Conservation (phyloP, 2,113 vertebrate species). For the Hyaena hyaena region DNA sequence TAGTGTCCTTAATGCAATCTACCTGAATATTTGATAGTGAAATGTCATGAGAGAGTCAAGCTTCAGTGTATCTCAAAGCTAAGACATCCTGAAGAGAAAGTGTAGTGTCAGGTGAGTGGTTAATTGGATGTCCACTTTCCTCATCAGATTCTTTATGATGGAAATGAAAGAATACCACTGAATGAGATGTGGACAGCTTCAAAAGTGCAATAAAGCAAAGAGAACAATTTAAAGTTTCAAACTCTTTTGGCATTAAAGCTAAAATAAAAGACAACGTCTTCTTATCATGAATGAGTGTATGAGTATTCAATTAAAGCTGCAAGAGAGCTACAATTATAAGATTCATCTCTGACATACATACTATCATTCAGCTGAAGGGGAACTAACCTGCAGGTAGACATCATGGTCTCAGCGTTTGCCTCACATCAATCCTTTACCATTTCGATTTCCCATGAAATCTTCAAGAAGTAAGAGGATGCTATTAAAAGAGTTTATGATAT, state of each 20-base stretch:
- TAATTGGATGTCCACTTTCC: slow-evolving; percentile 70
- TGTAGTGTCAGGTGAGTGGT: slow-evolving; percentile 17
- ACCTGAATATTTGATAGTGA: slow-evolving; percentile 61
- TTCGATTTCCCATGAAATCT: background rate
- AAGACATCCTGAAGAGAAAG: slow-evolving; percentile 27
- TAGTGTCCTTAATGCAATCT: slow-evolving; percentile 47
- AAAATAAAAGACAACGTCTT: background rate
- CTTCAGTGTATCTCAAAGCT: slow-evolving; percentile 27
- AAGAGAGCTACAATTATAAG: slow-evolving; percentile 5
- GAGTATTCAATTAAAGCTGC: background rate
- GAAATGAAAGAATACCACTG: slow-evolving; percentile 4
- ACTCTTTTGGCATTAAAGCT: background rate
- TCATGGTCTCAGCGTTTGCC: background rate
- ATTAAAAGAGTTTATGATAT: background rate
- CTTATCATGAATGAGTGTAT: background rate
- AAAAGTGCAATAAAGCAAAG: slow-evolving; percentile 37
- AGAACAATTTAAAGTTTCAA: slow-evolving; percentile 39
- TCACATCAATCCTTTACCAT: background rate
- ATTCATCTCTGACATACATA: background rate
- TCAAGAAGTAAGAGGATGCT: background rate
- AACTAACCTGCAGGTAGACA: background rate
- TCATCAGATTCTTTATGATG: slow-evolving; percentile 33
- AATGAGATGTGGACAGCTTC: background rate
- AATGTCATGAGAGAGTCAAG: slow-evolving; percentile 59
- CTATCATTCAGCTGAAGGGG: background rate